Percentiles rank a stretch among this genome's conserved stretches.
phyloP scores from a whole-genome alignment of 2,888 invertebrate genomes.

The Microplitis manilae region DNA sequence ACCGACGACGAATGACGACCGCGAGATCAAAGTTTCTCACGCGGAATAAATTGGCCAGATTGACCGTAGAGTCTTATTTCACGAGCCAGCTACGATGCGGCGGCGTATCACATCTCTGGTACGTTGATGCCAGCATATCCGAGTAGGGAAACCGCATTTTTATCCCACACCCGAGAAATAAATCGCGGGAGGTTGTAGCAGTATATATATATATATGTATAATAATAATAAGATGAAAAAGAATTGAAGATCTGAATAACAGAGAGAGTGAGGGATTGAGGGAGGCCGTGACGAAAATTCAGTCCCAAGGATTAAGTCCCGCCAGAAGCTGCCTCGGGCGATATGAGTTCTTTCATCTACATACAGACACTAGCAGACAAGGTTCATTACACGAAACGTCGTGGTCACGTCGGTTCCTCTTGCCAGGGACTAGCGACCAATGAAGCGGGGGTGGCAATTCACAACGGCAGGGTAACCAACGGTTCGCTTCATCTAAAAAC shows the following conservation, averaged over 20 bases:
- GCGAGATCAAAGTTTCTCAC: slow-evolving; percentile 40
- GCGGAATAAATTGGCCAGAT: slow-evolving; percentile 45
- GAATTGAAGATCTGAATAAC: slow-evolving; percentile 7
- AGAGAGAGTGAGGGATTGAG: slow-evolving; percentile 13
- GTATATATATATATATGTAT: background rate
- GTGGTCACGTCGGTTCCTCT: slow-evolving; percentile 57
- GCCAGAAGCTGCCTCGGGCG: slow-evolving; percentile 42
- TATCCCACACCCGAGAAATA: slow-evolving; percentile 41
- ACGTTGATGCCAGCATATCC: slow-evolving; percentile 9
- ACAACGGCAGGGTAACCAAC: slow-evolving; percentile 54
- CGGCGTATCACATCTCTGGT: background rate
- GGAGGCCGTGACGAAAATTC: slow-evolving; percentile 47
- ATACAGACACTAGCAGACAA: slow-evolving; percentile 38
- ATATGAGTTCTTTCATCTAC: slow-evolving; percentile 44
- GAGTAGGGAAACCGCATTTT: slow-evolving; percentile 42
- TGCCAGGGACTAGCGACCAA: background rate
- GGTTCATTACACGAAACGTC: slow-evolving; percentile 63
- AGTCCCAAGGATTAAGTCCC: slow-evolving; percentile 33
- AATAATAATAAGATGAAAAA: slow-evolving; percentile 16
- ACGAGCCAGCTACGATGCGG: background rate
- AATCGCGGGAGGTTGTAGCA: slow-evolving; percentile 12
- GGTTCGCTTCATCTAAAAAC: slow-evolving; percentile 55
- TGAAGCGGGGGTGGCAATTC: slow-evolving; percentile 55
- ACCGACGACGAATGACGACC: slow-evolving; percentile 15
- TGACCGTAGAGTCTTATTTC: slow-evolving; percentile 8